Percentiles rank a stretch among this genome's conserved stretches.
These are phyloP conservation scores for Champsocephalus esox DNA, from an alignment of 2,797 vertebrate genomes.

Conservation along the genomic window DNA sequence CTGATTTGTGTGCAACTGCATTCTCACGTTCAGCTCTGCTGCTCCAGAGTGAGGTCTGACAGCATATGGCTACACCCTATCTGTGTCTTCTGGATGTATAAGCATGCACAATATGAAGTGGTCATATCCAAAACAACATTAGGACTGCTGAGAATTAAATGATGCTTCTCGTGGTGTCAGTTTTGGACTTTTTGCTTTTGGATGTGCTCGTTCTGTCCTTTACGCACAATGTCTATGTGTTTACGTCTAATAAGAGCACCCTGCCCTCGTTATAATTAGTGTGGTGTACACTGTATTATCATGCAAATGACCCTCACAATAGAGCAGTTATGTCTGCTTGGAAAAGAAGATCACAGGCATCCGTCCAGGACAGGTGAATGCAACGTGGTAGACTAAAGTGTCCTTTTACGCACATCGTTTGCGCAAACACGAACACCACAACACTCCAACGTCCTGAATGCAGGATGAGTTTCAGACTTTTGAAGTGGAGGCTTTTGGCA, in stretches of 20 bases:
- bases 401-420: constrained; percentile 56
- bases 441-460: constrained; percentile 59
- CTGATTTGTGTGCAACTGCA: constrained; percentile 68
- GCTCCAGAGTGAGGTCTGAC: constrained; percentile 6
- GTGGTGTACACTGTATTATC: constrained; percentile 56
- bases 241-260: constrained; percentile 40
- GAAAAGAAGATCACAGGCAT: constrained; percentile 7
- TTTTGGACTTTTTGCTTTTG: not conserved
- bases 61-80: not conserved
- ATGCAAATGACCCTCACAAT: constrained; percentile 65
- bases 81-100: not conserved
- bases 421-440: constrained; percentile 46
- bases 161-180: not conserved
- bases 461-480: constrained; percentile 63
- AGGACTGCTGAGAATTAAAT: not conserved
- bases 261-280: constrained; percentile 49
- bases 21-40: constrained; percentile 56
- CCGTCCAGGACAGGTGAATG: constrained; percentile 53
- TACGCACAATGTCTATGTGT: constrained; percentile 55
- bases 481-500: constrained; percentile 78
- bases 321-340: constrained; percentile 22
- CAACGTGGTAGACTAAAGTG: constrained; percentile 3
- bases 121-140: not conserved
- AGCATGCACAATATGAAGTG: not conserved
- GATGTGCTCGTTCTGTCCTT: constrained; percentile 3